Evolutionary conservation across 2,888 invertebrate species (phyloP).

Genomic region (Synergus umbraculus): DNA sequence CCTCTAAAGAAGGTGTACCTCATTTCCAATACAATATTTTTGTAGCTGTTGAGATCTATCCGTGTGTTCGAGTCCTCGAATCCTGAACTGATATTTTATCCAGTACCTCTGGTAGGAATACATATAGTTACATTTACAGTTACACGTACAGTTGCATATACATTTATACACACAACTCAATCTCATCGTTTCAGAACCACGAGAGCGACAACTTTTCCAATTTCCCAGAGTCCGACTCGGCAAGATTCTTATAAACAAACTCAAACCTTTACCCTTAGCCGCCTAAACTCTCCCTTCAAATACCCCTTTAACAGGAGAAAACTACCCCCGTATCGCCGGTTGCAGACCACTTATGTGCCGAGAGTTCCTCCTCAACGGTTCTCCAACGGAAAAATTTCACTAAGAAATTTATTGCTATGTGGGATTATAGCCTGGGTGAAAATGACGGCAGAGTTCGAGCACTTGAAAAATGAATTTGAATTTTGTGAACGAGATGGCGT

Average conservation of each 20-base stretch:
- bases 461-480: constrained; percentile 17
- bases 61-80: constrained; percentile 8
- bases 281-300: constrained; percentile 13
- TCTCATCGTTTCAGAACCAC: background rate
- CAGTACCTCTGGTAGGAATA: background rate
- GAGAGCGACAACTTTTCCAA: constrained; percentile 61
- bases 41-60: constrained; percentile 36
- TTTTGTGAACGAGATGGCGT: background rate
- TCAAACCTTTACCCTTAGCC: constrained; percentile 44
- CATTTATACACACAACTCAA: background rate
- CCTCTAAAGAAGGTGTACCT: background rate
- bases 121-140: background rate
- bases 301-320: constrained; percentile 13
- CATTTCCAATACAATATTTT: constrained; percentile 59
- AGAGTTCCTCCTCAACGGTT: constrained; percentile 4
- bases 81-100: background rate
- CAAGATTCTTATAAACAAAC: constrained; percentile 52
- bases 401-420: constrained; percentile 14
- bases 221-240: constrained; percentile 51
- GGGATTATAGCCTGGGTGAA: background rate
- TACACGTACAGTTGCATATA: background rate
- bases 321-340: background rate
- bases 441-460: background rate
- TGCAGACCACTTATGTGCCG: constrained; percentile 21
- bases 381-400: constrained; percentile 34